Evolutionary conservation across 2,113 vertebrate genomes (phyloP).

Genomic region (Eurypyga helias): DNA sequence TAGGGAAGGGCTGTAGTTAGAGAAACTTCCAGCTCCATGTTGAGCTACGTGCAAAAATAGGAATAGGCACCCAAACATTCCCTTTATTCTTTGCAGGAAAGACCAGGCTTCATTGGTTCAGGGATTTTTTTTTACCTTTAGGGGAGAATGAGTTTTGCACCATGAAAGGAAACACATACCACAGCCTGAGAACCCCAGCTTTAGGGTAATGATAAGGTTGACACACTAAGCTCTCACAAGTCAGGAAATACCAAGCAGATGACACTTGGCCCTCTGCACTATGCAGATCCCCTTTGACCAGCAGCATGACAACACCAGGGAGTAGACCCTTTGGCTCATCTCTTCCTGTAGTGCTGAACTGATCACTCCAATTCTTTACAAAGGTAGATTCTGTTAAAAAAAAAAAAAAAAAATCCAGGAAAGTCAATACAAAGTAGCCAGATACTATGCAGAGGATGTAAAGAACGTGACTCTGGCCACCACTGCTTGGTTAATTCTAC

Average conservation of each 20-base stretch:
- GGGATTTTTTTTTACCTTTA: background rate
- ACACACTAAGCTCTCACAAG: slow-evolving; percentile 4
- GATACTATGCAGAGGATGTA: background rate
- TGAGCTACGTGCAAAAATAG: background rate
- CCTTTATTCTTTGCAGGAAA: background rate
- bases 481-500: background rate
- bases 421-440: background rate
- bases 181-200: slow-evolving; percentile 18
- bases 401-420: background rate
- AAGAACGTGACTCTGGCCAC: background rate
- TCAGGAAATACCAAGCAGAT: slow-evolving; percentile 55
- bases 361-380: background rate
- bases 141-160: background rate
- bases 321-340: background rate
- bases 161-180: slow-evolving; percentile 5
- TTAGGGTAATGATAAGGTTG: slow-evolving; percentile 18
- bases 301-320: background rate
- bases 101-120: background rate
- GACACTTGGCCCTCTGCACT: background rate
- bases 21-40: background rate
- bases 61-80: background rate
- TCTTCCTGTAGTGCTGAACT: background rate
- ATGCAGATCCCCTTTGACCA: background rate
- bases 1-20: background rate
- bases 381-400: background rate